Percentiles rank a stretch among this genome's conserved stretches.
Evolutionary conservation across 2,888 invertebrate species (phyloP).

Genomic region (Sceliomorpha sp.): DNA sequence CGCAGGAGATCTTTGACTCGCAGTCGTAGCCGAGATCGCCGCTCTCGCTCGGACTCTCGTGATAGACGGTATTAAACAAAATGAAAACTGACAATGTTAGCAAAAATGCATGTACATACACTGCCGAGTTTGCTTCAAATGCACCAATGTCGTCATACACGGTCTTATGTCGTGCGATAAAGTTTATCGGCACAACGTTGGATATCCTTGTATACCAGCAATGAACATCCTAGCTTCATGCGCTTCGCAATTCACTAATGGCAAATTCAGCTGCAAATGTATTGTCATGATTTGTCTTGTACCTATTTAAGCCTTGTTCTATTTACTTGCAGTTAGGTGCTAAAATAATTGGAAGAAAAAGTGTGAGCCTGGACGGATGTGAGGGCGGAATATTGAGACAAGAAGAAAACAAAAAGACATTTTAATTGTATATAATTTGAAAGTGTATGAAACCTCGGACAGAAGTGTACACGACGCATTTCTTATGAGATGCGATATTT

Average conservation of each 20-base stretch:
- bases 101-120: slow-evolving; percentile 10
- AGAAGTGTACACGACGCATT: slow-evolving; percentile 13
- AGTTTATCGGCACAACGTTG: too few species aligned
- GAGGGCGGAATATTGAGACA: slow-evolving; percentile 26
- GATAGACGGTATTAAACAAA: slow-evolving; percentile 75
- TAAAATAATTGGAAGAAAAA: slow-evolving; percentile 60
- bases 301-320: slow-evolving; percentile 43
- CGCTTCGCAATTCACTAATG: neutral
- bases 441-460: slow-evolving; percentile 17
- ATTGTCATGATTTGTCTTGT: neutral
- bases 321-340: slow-evolving; percentile 70
- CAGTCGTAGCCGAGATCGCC: slow-evolving; percentile 78
- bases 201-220: too few species aligned
- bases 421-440: slow-evolving; percentile 44
- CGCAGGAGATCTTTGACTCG: slow-evolving; percentile 76
- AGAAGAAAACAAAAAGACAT: slow-evolving; percentile 27
- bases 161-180: too few species aligned
- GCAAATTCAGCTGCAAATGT: neutral
- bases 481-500: slow-evolving; percentile 10
- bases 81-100: neutral
- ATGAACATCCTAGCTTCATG: too few species aligned
- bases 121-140: slow-evolving; percentile 1
- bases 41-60: slow-evolving; percentile 78
- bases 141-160: too few species aligned
- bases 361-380: slow-evolving; percentile 28